phyloP scores from a whole-genome alignment of 2,797 vertebrate genomes.

The Myiotriccus ornatus region DNA sequence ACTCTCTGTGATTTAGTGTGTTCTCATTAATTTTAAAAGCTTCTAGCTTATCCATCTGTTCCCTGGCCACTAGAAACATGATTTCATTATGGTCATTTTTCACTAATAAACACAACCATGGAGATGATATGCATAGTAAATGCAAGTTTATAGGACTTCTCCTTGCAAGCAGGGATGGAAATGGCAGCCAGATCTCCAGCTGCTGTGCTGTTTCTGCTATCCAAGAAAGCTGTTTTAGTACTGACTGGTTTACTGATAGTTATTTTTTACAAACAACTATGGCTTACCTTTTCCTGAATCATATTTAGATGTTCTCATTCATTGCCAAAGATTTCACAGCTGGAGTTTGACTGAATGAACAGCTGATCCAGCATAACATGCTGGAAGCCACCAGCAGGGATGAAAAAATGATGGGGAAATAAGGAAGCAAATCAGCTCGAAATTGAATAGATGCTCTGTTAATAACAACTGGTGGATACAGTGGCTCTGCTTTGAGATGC shows the following conservation, averaged over 20 bases:
- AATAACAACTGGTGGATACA: not conserved
- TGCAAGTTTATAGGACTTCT: not conserved
- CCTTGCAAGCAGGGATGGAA: not conserved
- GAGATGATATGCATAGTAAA: not conserved
- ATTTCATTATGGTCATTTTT: not conserved
- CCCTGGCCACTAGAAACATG: not conserved
- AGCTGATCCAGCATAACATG: not conserved
- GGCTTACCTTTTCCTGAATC: not conserved
- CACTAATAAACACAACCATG: not conserved
- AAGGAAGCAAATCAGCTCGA: not conserved
- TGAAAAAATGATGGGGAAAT: not conserved
- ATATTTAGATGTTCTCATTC: not conserved
- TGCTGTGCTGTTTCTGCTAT: not conserved
- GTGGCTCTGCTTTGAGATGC: not conserved
- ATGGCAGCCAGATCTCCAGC: not conserved
- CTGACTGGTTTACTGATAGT: not conserved
- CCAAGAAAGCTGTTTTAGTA: not conserved
- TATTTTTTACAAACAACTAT: not conserved
- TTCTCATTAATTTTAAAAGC: not conserved
- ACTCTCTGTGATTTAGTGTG: not conserved
- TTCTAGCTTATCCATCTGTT: not conserved
- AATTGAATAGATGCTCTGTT: not conserved
- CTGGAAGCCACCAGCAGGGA: not conserved
- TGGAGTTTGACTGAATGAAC: not conserved
- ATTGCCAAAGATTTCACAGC: not conserved